A percentile compares a stretch with the other conserved stretches of the same genome.
phyloP scores from a whole-genome alignment of 2,797 vertebrate genomes.

The Apodemus agrarius region DNA sequence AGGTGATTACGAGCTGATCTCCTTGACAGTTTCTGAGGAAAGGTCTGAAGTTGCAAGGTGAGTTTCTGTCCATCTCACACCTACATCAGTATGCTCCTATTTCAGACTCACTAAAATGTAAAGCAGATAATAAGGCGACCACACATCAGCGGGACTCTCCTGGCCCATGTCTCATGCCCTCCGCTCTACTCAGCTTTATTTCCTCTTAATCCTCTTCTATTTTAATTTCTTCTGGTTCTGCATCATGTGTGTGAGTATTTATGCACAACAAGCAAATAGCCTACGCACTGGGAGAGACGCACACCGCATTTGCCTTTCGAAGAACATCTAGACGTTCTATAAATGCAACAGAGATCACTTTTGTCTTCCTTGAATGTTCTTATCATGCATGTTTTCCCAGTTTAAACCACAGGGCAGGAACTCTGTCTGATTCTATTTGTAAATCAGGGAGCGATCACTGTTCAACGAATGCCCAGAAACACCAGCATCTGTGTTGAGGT shows the following conservation, averaged over 20 bases:
- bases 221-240: conserved; percentile 37
- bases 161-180: not conserved
- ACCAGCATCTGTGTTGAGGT: conserved; percentile 54
- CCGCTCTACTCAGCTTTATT: conserved; percentile 4
- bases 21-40: conserved; percentile 23
- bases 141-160: not conserved
- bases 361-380: conserved; percentile 47
- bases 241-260: not conserved
- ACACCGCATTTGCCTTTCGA: not conserved
- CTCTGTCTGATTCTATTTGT: conserved; percentile 74
- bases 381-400: conserved; percentile 41
- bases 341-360: conserved; percentile 26
- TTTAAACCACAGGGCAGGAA: conserved; percentile 70
- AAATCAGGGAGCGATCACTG: conserved; percentile 35
- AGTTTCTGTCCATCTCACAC: not conserved
- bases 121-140: not conserved
- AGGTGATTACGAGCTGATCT: conserved; percentile 1
- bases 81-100: not conserved
- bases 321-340: not conserved
- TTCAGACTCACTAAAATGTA: not conserved
- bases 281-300: not conserved
- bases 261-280: conserved; percentile 32
- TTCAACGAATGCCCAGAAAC: conserved; percentile 64
- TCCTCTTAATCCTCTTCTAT: not conserved
- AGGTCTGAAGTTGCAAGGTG: not conserved